Percentiles rank a stretch among this genome's conserved stretches.
Evolutionary conservation across 2,797 vertebrate genomes (phyloP).

Genomic region (Sciaenops ocellatus): DNA sequence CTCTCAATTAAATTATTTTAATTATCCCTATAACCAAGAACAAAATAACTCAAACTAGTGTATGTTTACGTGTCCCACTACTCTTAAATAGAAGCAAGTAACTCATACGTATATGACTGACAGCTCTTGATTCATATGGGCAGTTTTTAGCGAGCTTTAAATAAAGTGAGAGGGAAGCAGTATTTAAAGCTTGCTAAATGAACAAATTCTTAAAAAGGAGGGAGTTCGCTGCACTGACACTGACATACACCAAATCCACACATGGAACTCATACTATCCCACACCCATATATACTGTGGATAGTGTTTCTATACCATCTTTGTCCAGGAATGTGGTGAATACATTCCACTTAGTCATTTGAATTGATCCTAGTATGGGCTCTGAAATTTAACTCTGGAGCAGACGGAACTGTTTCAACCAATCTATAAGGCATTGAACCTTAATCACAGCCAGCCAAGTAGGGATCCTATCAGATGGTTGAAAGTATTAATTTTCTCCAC

Average conservation of each 20-base stretch:
- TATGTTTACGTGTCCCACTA: background rate
- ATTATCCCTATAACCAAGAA: background rate
- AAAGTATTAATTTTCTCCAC: slow-evolving; percentile 39
- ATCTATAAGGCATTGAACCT: slow-evolving; percentile 44
- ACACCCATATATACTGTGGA: slow-evolving; percentile 34
- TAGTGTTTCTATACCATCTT: slow-evolving; percentile 63
- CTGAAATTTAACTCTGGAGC: slow-evolving; percentile 63
- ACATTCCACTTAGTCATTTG: slow-evolving; percentile 64
- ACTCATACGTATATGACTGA: slow-evolving; percentile 8
- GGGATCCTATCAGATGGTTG: slow-evolving; percentile 50
- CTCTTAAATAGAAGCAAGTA: background rate
- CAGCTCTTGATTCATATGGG: slow-evolving; percentile 38
- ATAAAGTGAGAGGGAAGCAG: slow-evolving; percentile 27
- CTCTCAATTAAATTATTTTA: background rate
- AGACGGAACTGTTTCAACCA: slow-evolving; percentile 40
- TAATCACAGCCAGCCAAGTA: slow-evolving; percentile 45
- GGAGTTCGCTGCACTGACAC: slow-evolving; percentile 18
- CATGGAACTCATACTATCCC: slow-evolving; percentile 21
- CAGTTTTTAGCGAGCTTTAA: slow-evolving; percentile 45
- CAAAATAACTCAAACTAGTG: background rate
- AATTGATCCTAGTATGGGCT: slow-evolving; percentile 59
- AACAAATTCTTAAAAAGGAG: slow-evolving; percentile 55
- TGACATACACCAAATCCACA: slow-evolving; percentile 29
- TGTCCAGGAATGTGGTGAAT: slow-evolving; percentile 65
- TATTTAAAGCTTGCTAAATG: slow-evolving; percentile 46